Evolutionary conservation across 2,797 vertebrate genomes (phyloP), one percentile per base, ranked within the genome.

Genomic region (Cuniculus paca): DNA sequence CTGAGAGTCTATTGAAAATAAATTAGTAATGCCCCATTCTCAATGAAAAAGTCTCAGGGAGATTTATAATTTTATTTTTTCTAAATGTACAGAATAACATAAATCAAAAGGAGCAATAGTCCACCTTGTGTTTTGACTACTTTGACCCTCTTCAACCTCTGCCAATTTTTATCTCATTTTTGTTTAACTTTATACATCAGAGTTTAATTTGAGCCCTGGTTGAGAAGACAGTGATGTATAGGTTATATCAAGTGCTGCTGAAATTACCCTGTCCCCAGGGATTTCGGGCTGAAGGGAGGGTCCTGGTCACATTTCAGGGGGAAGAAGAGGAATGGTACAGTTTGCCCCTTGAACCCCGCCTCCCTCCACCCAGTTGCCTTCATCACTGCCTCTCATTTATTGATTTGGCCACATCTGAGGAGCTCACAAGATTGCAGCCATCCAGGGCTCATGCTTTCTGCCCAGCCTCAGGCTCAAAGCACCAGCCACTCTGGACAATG

Each of bases 161-260:
- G 99, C 99, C 99, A 99, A 99, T 99, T 99, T 99, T 99, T 99
- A 99, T 99, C 99, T 99, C 99, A 99, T 99, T 99, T 99, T 99
- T 99, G 99, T 99, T 99, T 99, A 99, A 99, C 99, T 99, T 99
- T 99, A 99, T 99, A 99, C 99, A 99, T 99, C 99, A 99, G 99
- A 99, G 99, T 99, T 99, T 99, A 99, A 99, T 99, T 99, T 99
- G 99, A 99, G 99, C 99, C 98, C 99, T 97, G 98, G 98, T 98
- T 96, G 98, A 97, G 98, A 95, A 99, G 99, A 99, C 99, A 99
- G 99, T 99, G 99, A 99, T 99, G 99, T 99, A 99, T 99, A 99
- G 99, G 99, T 98, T 99, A 99, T 99, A 99, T 99, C 99, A 99
- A 99, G 98, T 98, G 99, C 98, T 98, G 99, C 99, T 99, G 99